These are phyloP conservation scores for Danio tinwini DNA, from an alignment of 2,797 vertebrate species.

Conservation along the genomic window DNA sequence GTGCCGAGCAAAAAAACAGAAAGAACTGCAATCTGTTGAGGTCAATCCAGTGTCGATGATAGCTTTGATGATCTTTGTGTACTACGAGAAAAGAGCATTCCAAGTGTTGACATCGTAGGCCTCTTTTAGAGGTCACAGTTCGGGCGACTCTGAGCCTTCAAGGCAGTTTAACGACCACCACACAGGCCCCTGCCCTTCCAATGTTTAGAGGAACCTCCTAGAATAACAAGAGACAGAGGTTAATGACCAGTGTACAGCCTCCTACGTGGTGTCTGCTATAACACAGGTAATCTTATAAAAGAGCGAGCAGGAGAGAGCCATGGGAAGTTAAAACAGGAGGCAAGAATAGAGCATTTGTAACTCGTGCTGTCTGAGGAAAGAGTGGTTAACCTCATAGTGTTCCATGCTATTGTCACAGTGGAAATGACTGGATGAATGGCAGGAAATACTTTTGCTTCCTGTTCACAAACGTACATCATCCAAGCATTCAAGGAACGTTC, in stretches of 20 bases:
- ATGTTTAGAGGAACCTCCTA: constrained; percentile 96
- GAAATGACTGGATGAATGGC: constrained; percentile 50
- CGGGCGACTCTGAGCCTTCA: constrained; percentile 74
- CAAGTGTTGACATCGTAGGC: constrained; percentile 37
- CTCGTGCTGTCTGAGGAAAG: constrained; percentile 19
- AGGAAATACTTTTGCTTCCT: constrained; percentile 57
- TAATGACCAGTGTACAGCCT: constrained; percentile 50
- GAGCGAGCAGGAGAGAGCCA: background rate
- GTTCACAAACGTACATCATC: constrained; percentile 6
- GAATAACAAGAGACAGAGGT: constrained; percentile 61
- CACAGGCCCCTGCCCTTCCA: constrained; percentile 92
- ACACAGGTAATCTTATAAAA: constrained; percentile 30
- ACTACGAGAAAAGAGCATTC: constrained; percentile 34
- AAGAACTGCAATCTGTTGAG: constrained; percentile 1
- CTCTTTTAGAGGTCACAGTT: constrained; percentile 57
- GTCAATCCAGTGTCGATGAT: constrained; percentile 20
- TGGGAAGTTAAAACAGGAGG: background rate
- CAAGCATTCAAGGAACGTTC: background rate
- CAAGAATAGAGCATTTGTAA: constrained; percentile 16
- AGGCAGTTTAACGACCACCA: constrained; percentile 93
- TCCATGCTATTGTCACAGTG: constrained; percentile 47
- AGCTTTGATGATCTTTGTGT: constrained; percentile 20
- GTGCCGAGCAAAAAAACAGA: constrained; percentile 11
- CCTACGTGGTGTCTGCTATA: constrained; percentile 23
- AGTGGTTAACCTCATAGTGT: constrained; percentile 22